phyloP scores from a whole-genome alignment of 2,888 invertebrate species.

The Bembecia ichneumoniformis region DNA sequence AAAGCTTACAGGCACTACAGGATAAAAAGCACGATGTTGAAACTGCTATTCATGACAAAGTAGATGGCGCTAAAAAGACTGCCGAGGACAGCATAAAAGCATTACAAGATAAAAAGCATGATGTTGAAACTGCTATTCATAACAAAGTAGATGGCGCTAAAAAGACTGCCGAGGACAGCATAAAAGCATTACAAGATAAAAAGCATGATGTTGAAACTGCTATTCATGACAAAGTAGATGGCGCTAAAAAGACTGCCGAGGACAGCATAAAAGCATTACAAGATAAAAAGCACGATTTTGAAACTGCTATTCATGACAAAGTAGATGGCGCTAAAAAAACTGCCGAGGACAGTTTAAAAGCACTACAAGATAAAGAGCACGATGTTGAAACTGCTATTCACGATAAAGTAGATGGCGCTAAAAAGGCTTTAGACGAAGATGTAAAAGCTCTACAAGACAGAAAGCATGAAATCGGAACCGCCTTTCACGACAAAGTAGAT shows the following conservation, averaged over 20 bases:
- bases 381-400: slow-evolving; percentile 25
- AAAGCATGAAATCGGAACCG: slow-evolving; percentile 11
- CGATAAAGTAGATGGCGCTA: slow-evolving; percentile 21
- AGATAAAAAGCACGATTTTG: slow-evolving; percentile 17
- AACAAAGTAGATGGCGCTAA: slow-evolving; percentile 24
- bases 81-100: slow-evolving; percentile 11
- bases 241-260: slow-evolving; percentile 42
- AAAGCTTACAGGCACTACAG: slow-evolving; percentile 29
- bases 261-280: slow-evolving; percentile 8
- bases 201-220: slow-evolving; percentile 4
- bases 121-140: slow-evolving; percentile 8
- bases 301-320: slow-evolving; percentile 3
- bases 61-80: slow-evolving; percentile 16
- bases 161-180: slow-evolving; percentile 13
- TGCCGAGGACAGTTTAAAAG: slow-evolving; percentile 42
- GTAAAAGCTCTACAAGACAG: slow-evolving; percentile 15
- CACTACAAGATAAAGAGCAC: slow-evolving; percentile 32
- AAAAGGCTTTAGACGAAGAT: slow-evolving; percentile 13
- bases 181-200: slow-evolving; percentile 26
- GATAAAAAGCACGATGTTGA: slow-evolving; percentile 25
- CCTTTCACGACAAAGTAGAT: slow-evolving; percentile 16
- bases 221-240: slow-evolving; percentile 18
- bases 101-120: slow-evolving; percentile 13
- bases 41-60: slow-evolving; percentile 16
- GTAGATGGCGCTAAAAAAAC: slow-evolving; percentile 43